Conservation (phyloP, 2,888 invertebrate genomes). For the Harpagoxenus sublaevis region DNA sequence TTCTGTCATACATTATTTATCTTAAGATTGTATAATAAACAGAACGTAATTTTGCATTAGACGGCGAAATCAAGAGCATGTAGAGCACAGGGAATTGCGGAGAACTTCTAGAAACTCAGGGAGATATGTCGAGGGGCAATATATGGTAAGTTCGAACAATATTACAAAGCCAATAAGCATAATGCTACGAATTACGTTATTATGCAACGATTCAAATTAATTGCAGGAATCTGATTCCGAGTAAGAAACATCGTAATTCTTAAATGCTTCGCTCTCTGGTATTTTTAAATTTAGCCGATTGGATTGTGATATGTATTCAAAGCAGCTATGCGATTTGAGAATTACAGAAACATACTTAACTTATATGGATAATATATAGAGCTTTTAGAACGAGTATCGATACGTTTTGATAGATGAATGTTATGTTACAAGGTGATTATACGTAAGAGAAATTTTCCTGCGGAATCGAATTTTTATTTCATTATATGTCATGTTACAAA, state of each 20-base stretch:
- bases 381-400: constrained; percentile 8
- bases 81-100: constrained; percentile 81
- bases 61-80: constrained; percentile 77
- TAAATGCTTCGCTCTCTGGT: constrained; percentile 28
- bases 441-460: background rate
- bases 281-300: constrained; percentile 51
- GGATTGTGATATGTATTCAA: constrained; percentile 70
- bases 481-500: constrained; percentile 24
- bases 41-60: constrained; percentile 45
- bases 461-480: background rate
- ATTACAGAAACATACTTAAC: constrained; percentile 39
- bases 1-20: constrained; percentile 30
- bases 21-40: constrained; percentile 27
- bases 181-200: background rate
- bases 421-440: background rate
- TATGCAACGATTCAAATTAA: constrained; percentile 25
- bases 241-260: constrained; percentile 53
- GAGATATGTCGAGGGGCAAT: constrained; percentile 83
- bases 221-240: constrained; percentile 82
- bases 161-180: background rate
- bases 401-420: constrained; percentile 4
- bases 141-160: constrained; percentile 79
- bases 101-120: constrained; percentile 84
- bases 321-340: constrained; percentile 30
- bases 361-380: constrained; percentile 5